Percentiles rank a stretch among this genome's conserved stretches.
Conservation (phyloP, 2,888 invertebrate genomes). For the Hypselothyrea guttata region DNA sequence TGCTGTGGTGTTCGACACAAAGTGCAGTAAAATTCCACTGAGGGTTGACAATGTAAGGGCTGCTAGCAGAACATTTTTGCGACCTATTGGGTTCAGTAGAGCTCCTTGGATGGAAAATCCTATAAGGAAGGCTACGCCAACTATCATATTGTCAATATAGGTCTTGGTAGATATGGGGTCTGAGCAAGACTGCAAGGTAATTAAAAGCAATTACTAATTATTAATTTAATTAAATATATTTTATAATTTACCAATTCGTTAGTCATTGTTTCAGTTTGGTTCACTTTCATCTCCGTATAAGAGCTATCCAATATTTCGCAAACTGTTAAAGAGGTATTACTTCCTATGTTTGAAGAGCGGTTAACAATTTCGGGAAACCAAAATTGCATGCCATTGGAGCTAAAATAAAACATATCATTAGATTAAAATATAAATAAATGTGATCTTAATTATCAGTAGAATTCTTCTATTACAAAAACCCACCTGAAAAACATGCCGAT, state of each 20-base stretch:
- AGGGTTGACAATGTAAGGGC: constrained; percentile 62
- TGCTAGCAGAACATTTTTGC: constrained; percentile 72
- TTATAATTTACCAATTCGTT: constrained; percentile 31
- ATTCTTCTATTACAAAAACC: neutral
- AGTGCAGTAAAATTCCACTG: constrained; percentile 75
- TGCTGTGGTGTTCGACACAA: constrained; percentile 62
- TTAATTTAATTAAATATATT: neutral
- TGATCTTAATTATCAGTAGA: neutral
- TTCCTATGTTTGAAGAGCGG: constrained; percentile 56
- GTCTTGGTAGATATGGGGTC: constrained; percentile 71
- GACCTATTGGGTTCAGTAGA: constrained; percentile 78
- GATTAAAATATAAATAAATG: neutral
- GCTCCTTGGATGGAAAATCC: constrained; percentile 77
- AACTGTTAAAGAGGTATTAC: constrained; percentile 54
- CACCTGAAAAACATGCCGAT: constrained; percentile 76
- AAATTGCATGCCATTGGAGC: constrained; percentile 79
- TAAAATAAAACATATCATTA: constrained; percentile 28
- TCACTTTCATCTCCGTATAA: constrained; percentile 17
- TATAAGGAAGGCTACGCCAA: constrained; percentile 77
- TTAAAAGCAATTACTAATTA: neutral
- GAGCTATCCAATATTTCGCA: constrained; percentile 69
- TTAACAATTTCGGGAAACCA: constrained; percentile 82
- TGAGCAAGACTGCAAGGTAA: constrained; percentile 67
- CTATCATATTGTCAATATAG: constrained; percentile 76
- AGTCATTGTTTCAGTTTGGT: constrained; percentile 9